Base-by-base conservation (phyloP, 1,140 invertebrate genomes). In the Melanaphis sacchari region DNA sequence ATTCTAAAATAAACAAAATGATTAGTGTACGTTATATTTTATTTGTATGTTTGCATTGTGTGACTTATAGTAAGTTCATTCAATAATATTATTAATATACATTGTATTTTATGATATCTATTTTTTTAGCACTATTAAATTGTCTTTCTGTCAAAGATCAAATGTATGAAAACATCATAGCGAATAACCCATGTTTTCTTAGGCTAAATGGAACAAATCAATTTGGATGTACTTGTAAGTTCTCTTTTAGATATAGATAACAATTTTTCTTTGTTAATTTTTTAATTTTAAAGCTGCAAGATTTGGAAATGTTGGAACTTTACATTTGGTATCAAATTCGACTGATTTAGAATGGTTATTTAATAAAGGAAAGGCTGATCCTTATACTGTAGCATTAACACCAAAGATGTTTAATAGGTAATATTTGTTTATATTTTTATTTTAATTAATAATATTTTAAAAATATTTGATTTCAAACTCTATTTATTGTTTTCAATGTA, bases 151-250 rank as follows among this genome's bases (percentile, higher is more conserved):
- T 94, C 40, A 91, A 94, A 93, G 96, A 97, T 94, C 97, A 97
- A 95, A 98, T 99, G 95, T 99, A 98, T 95, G 96, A 97, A 94
- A 95, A 96, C 21, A 96, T 98, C 82, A 95, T 97, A 94, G 97
- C 97, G 82, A 96, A 96, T 88, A 96, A 96, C 93, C 97, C 97
- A 90, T 99, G 98, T 96, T 98, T 98, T 95, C 96, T 98, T 94
- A 96, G 98, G 94, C 95, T 99, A 76, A 99, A 99, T 96, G 98
- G 97, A 85, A 99, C 98, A 38, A 98, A 99, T 96, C 98, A 99
- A 95, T 97, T 98, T 95, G 98, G 98, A 93, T 99, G 98, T 95
- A 97, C 97, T 66, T 98, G 98, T 98, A 96, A 97, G 96, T 96
- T 94, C 24, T 93, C 81, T 91, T 94, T 94, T 91, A 26, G 36